These are phyloP conservation scores for Zoanthus gigantus DNA, from an alignment of 92 coral and sea anemone genomes.

Conservation along the genomic window DNA sequence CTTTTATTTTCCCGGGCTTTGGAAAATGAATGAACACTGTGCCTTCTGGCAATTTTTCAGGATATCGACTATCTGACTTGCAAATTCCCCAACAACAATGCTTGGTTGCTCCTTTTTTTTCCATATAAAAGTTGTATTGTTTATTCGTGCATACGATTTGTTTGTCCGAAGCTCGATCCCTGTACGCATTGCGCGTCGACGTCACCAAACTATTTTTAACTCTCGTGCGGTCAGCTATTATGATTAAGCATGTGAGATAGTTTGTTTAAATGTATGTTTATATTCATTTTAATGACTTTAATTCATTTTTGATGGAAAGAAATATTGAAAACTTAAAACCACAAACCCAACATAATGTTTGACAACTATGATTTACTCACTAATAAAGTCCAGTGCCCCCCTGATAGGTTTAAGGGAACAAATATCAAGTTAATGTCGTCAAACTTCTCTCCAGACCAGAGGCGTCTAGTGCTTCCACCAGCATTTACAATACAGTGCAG, in stretches of 20 bases:
- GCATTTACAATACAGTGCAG: not conserved
- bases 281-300: not conserved
- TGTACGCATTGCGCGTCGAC: not conserved
- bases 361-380: not conserved
- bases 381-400: not conserved
- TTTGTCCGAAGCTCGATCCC: conserved; percentile 20
- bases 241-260: not conserved
- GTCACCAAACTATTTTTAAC: not conserved
- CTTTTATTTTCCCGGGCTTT: conserved; percentile 17
- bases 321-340: not conserved
- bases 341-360: not conserved
- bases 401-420: not conserved
- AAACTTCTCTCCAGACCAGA: conserved; percentile 10
- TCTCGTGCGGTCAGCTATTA: not conserved
- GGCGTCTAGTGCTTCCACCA: not conserved
- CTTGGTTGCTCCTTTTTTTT: conserved; percentile 19
- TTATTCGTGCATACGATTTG: not conserved
- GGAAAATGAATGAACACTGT: conserved; percentile 34
- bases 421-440: not conserved
- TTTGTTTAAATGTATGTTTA: not conserved
- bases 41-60: conserved; percentile 13
- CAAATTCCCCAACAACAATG: conserved; percentile 39
- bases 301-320: not conserved
- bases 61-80: conserved; percentile 42
- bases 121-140: not conserved